Conservation (phyloP, 1,140 invertebrate genomes). For the Aphaenogaster rudis region DNA sequence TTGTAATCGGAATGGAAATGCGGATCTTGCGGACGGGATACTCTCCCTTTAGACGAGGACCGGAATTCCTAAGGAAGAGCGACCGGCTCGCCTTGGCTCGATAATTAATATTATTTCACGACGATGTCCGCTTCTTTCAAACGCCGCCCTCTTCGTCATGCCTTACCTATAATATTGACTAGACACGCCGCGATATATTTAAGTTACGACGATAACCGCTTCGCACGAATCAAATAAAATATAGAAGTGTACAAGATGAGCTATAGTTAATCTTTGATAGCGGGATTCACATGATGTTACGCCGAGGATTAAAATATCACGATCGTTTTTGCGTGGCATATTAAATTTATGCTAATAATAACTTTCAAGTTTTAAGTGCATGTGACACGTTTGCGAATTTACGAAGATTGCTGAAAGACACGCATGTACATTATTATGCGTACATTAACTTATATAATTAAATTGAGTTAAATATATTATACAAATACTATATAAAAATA, state of each 20-base stretch:
- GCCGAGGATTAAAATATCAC: slow-evolving; percentile 4
- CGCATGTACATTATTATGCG: background rate
- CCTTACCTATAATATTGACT: slow-evolving; percentile 34
- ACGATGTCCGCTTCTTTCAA: slow-evolving; percentile 30
- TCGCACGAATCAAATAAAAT: slow-evolving; percentile 37
- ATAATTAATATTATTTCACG: slow-evolving; percentile 63
- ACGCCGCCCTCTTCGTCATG: background rate
- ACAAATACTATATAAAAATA: slow-evolving; percentile 4
- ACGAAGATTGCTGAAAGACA: background rate
- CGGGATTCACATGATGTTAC: slow-evolving; percentile 11
- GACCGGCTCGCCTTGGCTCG: slow-evolving; percentile 31
- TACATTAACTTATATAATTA: background rate
- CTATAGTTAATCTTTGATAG: background rate
- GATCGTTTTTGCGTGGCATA: background rate
- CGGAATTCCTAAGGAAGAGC: slow-evolving; percentile 49
- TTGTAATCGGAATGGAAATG: slow-evolving; percentile 67
- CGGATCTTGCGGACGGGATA: slow-evolving; percentile 31
- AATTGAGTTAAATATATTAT: background rate
- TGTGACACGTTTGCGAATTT: background rate
- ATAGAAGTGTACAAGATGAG: slow-evolving; percentile 9
- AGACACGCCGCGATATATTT: slow-evolving; percentile 38
- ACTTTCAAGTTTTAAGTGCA: background rate
- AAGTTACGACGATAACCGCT: slow-evolving; percentile 16
- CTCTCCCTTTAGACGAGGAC: slow-evolving; percentile 34
- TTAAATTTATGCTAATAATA: slow-evolving; percentile 11